phyloP scores from a whole-genome alignment of 2,888 invertebrate species.

The Hirtodrosophila confusa region DNA sequence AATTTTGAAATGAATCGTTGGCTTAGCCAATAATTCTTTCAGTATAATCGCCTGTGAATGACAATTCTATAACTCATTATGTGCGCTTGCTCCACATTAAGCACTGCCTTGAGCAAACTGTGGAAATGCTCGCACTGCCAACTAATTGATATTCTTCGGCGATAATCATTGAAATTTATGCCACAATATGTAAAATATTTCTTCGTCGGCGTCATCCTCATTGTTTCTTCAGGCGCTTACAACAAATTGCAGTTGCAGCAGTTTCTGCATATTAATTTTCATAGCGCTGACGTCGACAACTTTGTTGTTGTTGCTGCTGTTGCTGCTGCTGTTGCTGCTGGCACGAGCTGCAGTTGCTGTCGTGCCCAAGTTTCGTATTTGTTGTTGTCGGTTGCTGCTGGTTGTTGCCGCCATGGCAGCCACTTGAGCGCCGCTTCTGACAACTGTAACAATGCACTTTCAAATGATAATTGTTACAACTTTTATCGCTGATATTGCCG shows the following conservation, averaged over 20 bases:
- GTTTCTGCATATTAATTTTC: slow-evolving; percentile 76
- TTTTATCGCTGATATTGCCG: slow-evolving; percentile 73
- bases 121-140: slow-evolving; percentile 20
- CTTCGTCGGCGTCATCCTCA: slow-evolving; percentile 53
- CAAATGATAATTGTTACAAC: slow-evolving; percentile 79
- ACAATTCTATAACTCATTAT: slow-evolving; percentile 73
- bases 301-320: slow-evolving; percentile 14
- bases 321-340: slow-evolving; percentile 25
- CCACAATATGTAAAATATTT: slow-evolving; percentile 70
- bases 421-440: slow-evolving; percentile 64
- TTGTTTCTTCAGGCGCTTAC: slow-evolving; percentile 66
- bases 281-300: slow-evolving; percentile 46
- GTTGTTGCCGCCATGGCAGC: slow-evolving; percentile 30
- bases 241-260: slow-evolving; percentile 76
- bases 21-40: slow-evolving; percentile 51
- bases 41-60: slow-evolving; percentile 49
- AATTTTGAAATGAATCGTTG: slow-evolving; percentile 38
- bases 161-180: slow-evolving; percentile 72
- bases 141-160: slow-evolving; percentile 68
- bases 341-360: slow-evolving; percentile 56
- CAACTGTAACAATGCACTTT: slow-evolving; percentile 78
- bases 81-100: slow-evolving; percentile 63
- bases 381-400: slow-evolving; percentile 26
- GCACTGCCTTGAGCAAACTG: slow-evolving; percentile 42
- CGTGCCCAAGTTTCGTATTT: slow-evolving; percentile 17